These are phyloP conservation scores for Philaenus spumarius DNA, from an alignment of 1,140 invertebrate species.

Conservation along the genomic window DNA sequence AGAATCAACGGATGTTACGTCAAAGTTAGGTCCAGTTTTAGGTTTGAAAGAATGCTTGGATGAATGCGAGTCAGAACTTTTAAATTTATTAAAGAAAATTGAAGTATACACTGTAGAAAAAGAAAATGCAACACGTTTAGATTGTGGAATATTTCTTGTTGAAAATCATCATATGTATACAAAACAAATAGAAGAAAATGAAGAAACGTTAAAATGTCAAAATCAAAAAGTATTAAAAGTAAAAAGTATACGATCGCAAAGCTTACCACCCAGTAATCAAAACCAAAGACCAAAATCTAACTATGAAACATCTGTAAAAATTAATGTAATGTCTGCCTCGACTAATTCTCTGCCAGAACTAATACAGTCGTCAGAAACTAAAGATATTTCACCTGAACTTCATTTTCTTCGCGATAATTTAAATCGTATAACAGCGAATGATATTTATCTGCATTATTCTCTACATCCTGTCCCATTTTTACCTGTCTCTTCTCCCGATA, in stretches of 20 bases:
- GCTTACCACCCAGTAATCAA: conserved; percentile 16
- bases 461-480: conserved; percentile 27
- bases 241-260: conserved; percentile 8
- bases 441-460: too few relatives aligned
- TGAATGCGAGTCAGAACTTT: conserved; percentile 11
- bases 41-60: conserved; percentile 13
- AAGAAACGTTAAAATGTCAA: conserved; percentile 32
- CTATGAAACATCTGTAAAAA: not conserved
- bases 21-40: conserved; percentile 17
- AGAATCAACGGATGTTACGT: conserved; percentile 14
- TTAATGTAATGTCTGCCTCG: not conserved
- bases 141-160: conserved; percentile 46
- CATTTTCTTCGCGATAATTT: too few relatives aligned
- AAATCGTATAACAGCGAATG: too few relatives aligned
- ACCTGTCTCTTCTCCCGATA: conserved; percentile 27
- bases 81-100: conserved; percentile 40
- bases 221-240: conserved; percentile 32
- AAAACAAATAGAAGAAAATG: conserved; percentile 27
- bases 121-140: conserved; percentile 37
- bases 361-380: not conserved
- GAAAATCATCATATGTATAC: conserved; percentile 41
- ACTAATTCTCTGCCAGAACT: conserved; percentile 10
- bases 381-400: too few relatives aligned
- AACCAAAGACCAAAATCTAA: conserved; percentile 1
- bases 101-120: conserved; percentile 37